Base-by-base conservation (phyloP, 2,113 vertebrate species). In the Empidonax alnorum region DNA sequence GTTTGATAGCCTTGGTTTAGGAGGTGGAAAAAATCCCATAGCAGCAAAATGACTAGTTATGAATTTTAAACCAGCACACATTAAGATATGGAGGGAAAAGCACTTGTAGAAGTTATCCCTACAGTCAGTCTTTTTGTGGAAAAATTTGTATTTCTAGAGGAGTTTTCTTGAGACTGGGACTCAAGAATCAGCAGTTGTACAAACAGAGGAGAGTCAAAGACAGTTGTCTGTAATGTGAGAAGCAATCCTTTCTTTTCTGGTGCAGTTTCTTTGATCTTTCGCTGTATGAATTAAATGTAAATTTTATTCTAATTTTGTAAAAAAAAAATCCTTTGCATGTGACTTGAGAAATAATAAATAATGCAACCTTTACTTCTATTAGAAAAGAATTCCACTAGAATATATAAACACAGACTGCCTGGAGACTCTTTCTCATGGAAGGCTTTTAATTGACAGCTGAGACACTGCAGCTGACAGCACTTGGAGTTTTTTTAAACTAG, bases 371-470 rank as follows among this genome's bases (percentile, higher is more conserved):
- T 77, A 67, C 35, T 88, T 74, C 37, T 68, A 4, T 59, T 90
- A 67, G 59, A 20, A 85, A 79, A 55, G 52, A 83, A 71, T 0
- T 37, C 39, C 21, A 33, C 13, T 77, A 77, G 55, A 92, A 92
- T 92, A 28, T 65, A 33, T 77, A 72, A 81, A 75, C 9, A 13
- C 67, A 81, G 86, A 87, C 53, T 84, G 84, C 93, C 93, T 94
- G 81, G 80, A 96, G 95, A 94, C 89, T 90, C 24, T 58, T 92
- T 72, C 66, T 94, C 23, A 49, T 65, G 44, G 77, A 75, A 16
- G 39, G 69, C 91, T 84, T 87, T 87, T 95, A 95, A 97, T 33
- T 96, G 96, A 87, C 95, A 94, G 89, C 76, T 94, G 89, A 95
- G 95, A 95, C 94, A 62, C 69, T 94, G 24, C 74, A 89, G 74